phyloP scores from a whole-genome alignment of 2,888 invertebrate genomes.

The Philereme vetulata region DNA sequence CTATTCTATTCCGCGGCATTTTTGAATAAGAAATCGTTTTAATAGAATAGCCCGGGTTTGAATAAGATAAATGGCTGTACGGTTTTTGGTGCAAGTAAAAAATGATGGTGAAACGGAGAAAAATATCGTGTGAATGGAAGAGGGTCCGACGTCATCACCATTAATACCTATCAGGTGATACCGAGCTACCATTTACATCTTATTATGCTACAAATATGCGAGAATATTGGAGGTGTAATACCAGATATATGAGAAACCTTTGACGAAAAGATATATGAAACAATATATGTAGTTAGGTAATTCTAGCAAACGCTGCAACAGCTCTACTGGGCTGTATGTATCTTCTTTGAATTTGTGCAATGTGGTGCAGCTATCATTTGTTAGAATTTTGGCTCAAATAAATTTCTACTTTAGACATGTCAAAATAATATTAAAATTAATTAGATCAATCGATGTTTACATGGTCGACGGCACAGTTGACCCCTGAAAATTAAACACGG shows the following conservation, averaged over 20 bases:
- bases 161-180: constrained; percentile 45
- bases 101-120: constrained; percentile 47
- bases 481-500: not conserved
- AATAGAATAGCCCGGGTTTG: constrained; percentile 56
- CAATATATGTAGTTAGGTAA: too few relatives aligned
- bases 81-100: constrained; percentile 55
- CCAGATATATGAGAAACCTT: too few relatives aligned
- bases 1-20: constrained; percentile 63
- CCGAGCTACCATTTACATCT: constrained; percentile 34
- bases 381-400: too few relatives aligned
- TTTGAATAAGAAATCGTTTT: constrained; percentile 68
- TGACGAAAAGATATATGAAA: too few relatives aligned
- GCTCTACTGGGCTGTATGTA: too few relatives aligned
- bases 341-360: too few relatives aligned
- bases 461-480: not conserved
- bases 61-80: constrained; percentile 56
- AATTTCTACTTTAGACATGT: too few relatives aligned
- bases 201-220: not conserved
- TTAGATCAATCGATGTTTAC: not conserved
- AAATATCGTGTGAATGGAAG: constrained; percentile 51
- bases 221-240: too few relatives aligned
- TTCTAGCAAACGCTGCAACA: too few relatives aligned
- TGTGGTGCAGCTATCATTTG: too few relatives aligned
- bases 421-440: too few relatives aligned
- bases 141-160: constrained; percentile 41